phyloP scores from a whole-genome alignment of 1,140 invertebrate species.

The Hirudo medicinalis region DNA sequence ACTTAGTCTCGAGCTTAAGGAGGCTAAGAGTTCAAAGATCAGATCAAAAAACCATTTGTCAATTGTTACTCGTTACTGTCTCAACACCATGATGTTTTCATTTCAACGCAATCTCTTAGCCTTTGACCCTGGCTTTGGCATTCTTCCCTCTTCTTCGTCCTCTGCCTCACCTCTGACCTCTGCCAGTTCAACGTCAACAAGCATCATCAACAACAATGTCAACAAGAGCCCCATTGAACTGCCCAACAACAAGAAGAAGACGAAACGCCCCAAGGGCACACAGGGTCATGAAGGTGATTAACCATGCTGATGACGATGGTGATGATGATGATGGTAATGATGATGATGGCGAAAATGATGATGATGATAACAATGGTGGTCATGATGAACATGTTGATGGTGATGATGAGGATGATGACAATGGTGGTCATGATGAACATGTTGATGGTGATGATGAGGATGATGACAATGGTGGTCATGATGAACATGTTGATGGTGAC shows the following conservation, averaged over 20 bases:
- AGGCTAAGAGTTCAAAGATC: no score
- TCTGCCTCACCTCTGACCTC: neutral
- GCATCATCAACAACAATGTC: constrained; percentile 1
- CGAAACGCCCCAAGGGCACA: neutral
- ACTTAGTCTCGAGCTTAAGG: no score
- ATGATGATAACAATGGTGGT: neutral
- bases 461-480: no score
- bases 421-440: neutral
- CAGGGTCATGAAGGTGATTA: neutral
- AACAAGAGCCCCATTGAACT: constrained; percentile 9
- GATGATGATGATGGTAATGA: neutral
- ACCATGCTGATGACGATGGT: neutral
- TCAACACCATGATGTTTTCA: no score
- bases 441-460: neutral
- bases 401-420: neutral
- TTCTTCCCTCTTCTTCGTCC: neutral
- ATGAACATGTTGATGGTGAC: neutral
- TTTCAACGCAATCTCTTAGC: neutral
- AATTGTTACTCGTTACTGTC: no score
- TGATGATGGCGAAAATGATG: neutral
- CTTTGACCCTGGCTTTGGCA: neutral
- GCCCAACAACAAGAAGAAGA: constrained; percentile 4
- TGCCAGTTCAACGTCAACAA: neutral
- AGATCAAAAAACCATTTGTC: no score
- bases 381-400: no score